Base-by-base conservation (phyloP, 2,113 vertebrate genomes). In the Pogona vitticeps region DNA sequence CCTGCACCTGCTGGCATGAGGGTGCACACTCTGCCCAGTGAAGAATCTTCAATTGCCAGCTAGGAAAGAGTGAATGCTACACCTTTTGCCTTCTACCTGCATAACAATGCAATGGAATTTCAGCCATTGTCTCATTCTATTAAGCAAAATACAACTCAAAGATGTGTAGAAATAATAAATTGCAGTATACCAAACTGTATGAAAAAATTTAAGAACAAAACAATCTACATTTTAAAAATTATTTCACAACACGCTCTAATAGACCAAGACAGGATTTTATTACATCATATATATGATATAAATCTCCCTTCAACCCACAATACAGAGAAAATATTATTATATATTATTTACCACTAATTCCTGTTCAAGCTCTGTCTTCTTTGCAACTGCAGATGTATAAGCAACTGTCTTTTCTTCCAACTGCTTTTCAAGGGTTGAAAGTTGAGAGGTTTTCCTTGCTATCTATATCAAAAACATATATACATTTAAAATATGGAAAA, bases 351-450 rank as follows among this genome's bases (percentile, higher is more conserved):
- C 98, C 97, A 92, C 90, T 15, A 99, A 94, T 77, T 98, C 96
- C 82, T 97, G 96, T 92, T 99, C 98, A 92, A 99, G 91, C 88
- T 98, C 96, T 3, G 94, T 92, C 93, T 96, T 98, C 93, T 95
- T 98, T 92, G 97, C 94, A 59, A 96, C 96, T 90, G 95, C 94
- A 90, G 94, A 91, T 9, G 97, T 96, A 92, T 97, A 98, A 78
- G 97, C 97, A 72, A 94, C 86, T 59, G 94, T 96, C 93, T 98
- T 99, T 95, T 98, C 98, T 97, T 98, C 97, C 56, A 99, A n/a
- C 78, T 98, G 97, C 92, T 98, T 98, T 85, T 99, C 97, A 91
- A 99, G 91, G 1, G 95, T 93, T 58, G 96, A 93, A 83, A 97
- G 92, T 73, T 97, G 97, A 42, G 96, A 97, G 86, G 95, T 96